A percentile compares a stretch with the other conserved stretches of the same genome.
These are phyloP conservation scores for Acanthococcus lagerstroemiae DNA, from an alignment of 2,888 invertebrate genomes.

Conservation along the genomic window DNA sequence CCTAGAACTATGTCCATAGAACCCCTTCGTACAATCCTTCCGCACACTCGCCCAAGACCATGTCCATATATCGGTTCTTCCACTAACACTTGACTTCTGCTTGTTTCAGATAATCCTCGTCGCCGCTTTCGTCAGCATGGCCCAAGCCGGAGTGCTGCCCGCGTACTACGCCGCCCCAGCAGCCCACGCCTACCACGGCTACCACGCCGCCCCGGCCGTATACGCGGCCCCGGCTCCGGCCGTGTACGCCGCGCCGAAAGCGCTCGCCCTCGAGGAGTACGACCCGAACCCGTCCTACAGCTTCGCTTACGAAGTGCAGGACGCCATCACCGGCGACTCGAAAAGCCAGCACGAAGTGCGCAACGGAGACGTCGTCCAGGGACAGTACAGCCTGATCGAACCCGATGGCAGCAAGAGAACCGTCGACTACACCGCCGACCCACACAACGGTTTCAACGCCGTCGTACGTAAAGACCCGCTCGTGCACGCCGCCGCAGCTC, in stretches of 20 bases:
- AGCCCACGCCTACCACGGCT: no score
- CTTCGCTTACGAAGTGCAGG: constrained; percentile 37
- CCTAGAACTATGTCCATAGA: no score
- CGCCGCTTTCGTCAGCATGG: constrained; percentile 11
- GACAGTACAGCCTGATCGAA: constrained; percentile 37
- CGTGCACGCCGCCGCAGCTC: constrained; percentile 17
- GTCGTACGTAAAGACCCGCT: constrained; percentile 38
- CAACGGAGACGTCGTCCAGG: constrained; percentile 38
- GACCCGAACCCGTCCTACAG: constrained; percentile 38
- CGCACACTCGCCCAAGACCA: no score
- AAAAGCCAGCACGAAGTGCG: constrained; percentile 38
- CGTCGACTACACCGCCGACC: constrained; percentile 38
- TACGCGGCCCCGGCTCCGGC: constrained; percentile 1
- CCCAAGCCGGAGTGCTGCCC: constrained; percentile 19
- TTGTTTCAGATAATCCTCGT: constrained; percentile 12
- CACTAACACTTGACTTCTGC: no score
- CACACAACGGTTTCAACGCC: constrained; percentile 39
- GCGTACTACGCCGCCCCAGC: constrained; percentile 2
- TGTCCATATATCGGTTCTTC: no score
- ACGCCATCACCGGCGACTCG: constrained; percentile 37
- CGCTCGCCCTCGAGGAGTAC: constrained; percentile 43
- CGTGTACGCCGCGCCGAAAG: constrained; percentile 40
- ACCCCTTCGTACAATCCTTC: no score
- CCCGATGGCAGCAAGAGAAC: constrained; percentile 37
- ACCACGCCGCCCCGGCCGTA: neutral